Evolutionary conservation across 2,113 vertebrate species (phyloP), one percentile per base, ranked within the genome.

Genomic region (pig (Sus scrofa)): DNA sequence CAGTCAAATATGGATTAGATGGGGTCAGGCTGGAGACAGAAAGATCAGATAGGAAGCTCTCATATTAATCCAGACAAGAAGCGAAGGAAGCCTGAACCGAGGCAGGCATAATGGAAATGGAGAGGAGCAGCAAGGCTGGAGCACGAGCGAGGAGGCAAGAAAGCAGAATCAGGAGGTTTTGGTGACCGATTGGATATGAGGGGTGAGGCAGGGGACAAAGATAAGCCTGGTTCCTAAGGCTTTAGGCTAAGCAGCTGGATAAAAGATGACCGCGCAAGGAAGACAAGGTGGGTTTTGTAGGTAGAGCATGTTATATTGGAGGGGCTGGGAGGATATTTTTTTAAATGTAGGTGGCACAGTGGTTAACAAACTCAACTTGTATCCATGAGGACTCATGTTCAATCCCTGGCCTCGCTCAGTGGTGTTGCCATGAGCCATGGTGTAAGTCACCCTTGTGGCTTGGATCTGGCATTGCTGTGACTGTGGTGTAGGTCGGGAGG

Each of bases 1-100:
- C 50, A 89, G 74, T 92, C 39, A n/a, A 91, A 74, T 52, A 54
- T 8, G 22, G 68, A 71, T 95, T 93, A 88, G 68, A 79, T 9
- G 18, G 32, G 54, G 50, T 67, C 67, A 71, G 91, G 11, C 39
- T 84, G 7, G 22, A 83, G 75, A 52, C 15, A 81, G 84, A 67
- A 93, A 74, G 73, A 39, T 74, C 10, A 58, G 58, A 18, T 15
- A 32, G 39, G 65, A 87, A 13, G 6, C 77, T 89, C n/a, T 52
- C 10, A 0, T 26, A 30, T 56, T 87, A 67, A 94, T n/a, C 16
- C 54, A 74, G 79, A 44, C 5, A 6, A 26, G 26, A 86, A 50
- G 58, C 65, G 37, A 81, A 63, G 89, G 63, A 75, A 81, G 30
- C 16, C 60, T 50, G 60, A 15, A 26, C 9, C 20, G 27, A 56